Evolutionary conservation across 2,888 invertebrate genomes (phyloP), one percentile per base, ranked within the genome.

Genomic region (Fabriciana adippe): DNA sequence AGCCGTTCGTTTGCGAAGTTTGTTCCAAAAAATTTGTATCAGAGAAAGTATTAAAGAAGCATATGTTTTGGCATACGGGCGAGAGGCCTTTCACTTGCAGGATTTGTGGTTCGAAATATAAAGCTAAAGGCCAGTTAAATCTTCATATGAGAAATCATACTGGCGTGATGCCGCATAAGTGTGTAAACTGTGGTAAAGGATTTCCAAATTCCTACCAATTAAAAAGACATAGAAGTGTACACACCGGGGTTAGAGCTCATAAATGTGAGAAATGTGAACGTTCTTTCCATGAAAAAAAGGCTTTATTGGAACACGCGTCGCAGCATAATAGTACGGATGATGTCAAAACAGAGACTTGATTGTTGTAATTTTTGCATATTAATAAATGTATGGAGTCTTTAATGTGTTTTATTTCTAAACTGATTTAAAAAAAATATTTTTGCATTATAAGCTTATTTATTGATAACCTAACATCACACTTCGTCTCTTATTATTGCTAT

Each of bases 61-160:
- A 88, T 55, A 77, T 79, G 78, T 76, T 81, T 55, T 83, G 79
- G 80, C 88, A 88, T 60, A 77, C 78, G 1, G 79, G 78, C 0
- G 80, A 81, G 15, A 73, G 81, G 15, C 87, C 87, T 0, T 76
- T 74, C 55, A 66, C 59, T 0, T 88, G 88, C 67, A 72, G 81
- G 35, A 53, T 79, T 0, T 88, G 88, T 66, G 81, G 79, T 0
- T 54, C 66, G 3, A 78, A 78, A 16, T 88, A 80, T 64, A 88
- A 87, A 73, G 75, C 77, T 0, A 87, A 83, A 61, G 57, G 74
- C 2, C 74, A 78, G 1, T 70, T 87, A 18, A 79, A 71, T 16
- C 61, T 79, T 0, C 88, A 88, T 45, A 72, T 78, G 74, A 71
- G 76, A 11, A 77, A 75, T 6, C 81, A 81, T 68, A 76, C 79